Evolutionary conservation across 2,113 vertebrate species (phyloP).

Genomic region (zebrafish (Danio rerio)): GRCz12tu NC_133176.1:5470001-5470500

Average conservation of each 20-base stretch:
- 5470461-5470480: background rate
- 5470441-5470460: background rate
- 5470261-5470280: conserved; percentile 3
- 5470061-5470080: no score
- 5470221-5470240: background rate
- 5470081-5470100: background rate
- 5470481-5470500: background rate
- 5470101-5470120: background rate
- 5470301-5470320: conserved; percentile 2
- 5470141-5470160: background rate
- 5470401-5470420: background rate
- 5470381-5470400: conserved; percentile 13
- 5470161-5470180: background rate
- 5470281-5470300: background rate
- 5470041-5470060: no score
- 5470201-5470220: background rate
- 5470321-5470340: background rate
- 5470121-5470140: background rate
- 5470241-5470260: background rate
- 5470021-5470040: no score
- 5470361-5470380: background rate
- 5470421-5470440: background rate
- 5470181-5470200: background rate
- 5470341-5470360: background rate
- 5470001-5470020: no score